Evolutionary conservation across 1,140 invertebrate genomes (phyloP), one percentile per base, ranked within the genome.

Genomic region (Ostrea denselamellosa): DNA sequence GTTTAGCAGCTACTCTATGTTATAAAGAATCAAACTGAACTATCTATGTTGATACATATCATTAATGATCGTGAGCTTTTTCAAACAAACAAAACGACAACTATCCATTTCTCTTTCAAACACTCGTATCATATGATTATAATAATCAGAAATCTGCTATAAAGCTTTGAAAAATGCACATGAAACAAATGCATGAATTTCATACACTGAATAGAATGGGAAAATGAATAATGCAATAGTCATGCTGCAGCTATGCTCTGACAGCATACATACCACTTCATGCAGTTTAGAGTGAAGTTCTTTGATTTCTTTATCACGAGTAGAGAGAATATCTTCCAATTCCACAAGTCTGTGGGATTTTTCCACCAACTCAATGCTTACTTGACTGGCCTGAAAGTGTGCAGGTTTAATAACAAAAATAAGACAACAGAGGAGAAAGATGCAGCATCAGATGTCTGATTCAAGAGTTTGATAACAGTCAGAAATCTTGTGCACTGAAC

Each of bases 321-420:
- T 25, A 17, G 90, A 84, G 0, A 93, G 86, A 52, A 90, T 77
- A 51, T 94, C 92, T 86, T 94, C 93, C 25, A 93, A 88, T 83
- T 94, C 93, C 10, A 52, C 86, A 0, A 94, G 90, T 44, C 88
- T 89, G 4, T 81, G 44, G 8, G 88, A 85, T 87, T 93, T 94
- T 87, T 93, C 92, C 44, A 90, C 89, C 17, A 95, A 86, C 62
- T 94, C 93, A 34, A 92, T 89, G 85, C 91, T 91, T 4, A 94
- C 90, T 81, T 94, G 93, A 87, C 92, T 93, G 10, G 93, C 91
- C 93, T 94, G 90, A 51, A 89, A 90, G 62, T 44, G 25, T 53
- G 85, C 68, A 77, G 0, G 14, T 22, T 77, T 62, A n/a, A 77
- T 14, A 10, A 34, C 25, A 25, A 34, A 83, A 71, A 83, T 28